phyloP scores from a whole-genome alignment of 2,888 invertebrate genomes.

The Exocentrus adspersus region DNA sequence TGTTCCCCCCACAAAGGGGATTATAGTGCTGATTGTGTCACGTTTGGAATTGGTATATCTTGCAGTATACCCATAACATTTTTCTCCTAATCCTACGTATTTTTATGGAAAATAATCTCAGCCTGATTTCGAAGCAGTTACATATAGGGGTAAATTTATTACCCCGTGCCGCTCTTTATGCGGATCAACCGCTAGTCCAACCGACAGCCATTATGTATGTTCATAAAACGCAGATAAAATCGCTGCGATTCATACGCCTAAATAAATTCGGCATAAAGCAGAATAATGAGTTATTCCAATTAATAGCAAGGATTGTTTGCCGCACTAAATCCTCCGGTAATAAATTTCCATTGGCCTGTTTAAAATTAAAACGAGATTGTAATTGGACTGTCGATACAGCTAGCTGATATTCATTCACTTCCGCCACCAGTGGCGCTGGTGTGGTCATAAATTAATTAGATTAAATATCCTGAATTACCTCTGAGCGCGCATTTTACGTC shows the following conservation, averaged over 20 bases:
- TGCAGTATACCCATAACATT: too few relatives aligned
- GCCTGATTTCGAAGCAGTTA: too few relatives aligned
- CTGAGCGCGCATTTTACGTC: slow-evolving; percentile 8
- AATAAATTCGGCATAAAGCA: neutral
- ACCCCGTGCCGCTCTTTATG: too few relatives aligned
- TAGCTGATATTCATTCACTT: neutral
- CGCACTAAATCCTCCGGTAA: neutral
- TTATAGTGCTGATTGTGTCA: slow-evolving; percentile 10
- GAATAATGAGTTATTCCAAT: neutral
- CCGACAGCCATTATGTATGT: neutral
- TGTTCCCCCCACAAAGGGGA: slow-evolving; percentile 3
- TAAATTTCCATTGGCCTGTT: neutral
- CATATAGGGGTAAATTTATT: too few relatives aligned
- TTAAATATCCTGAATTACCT: slow-evolving; percentile 11
- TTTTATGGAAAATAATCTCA: too few relatives aligned
- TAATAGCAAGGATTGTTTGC: neutral
- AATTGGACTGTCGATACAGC: slow-evolving; percentile 4
- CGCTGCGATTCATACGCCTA: neutral
- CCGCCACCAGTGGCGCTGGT: neutral
- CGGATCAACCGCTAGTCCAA: too few relatives aligned
- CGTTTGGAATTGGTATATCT: neutral
- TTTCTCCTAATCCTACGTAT: too few relatives aligned
- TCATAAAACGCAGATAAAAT: neutral
- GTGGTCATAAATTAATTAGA: slow-evolving; percentile 12
- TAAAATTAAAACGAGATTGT: slow-evolving; percentile 5